Evolutionary conservation across 2,113 vertebrate genomes (phyloP).

Genomic region (Nerophis lumbriciformis): DNA sequence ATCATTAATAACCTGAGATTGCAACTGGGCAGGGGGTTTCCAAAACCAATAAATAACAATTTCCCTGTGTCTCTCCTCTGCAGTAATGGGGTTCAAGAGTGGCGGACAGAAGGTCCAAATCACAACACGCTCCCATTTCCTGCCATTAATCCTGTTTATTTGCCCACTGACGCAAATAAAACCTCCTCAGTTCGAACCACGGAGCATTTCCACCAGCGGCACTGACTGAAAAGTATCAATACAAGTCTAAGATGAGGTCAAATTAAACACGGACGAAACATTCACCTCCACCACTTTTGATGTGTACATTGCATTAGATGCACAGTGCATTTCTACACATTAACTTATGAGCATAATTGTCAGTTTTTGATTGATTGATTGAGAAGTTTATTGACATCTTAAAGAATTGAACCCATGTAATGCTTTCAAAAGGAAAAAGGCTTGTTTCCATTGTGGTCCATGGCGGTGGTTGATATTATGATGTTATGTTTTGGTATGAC

Average conservation of each 20-base stretch:
- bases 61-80: slow-evolving; percentile 21
- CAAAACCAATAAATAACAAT: slow-evolving; percentile 57
- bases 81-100: slow-evolving; percentile 18
- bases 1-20: slow-evolving; percentile 49
- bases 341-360: no score
- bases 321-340: no score
- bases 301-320: no score
- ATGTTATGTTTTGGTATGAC: no score
- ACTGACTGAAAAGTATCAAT: slow-evolving; percentile 17
- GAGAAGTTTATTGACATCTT: no score
- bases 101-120: slow-evolving; percentile 30
- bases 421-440: no score
- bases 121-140: slow-evolving; percentile 31
- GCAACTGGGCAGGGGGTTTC: slow-evolving; percentile 28
- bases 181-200: slow-evolving; percentile 13
- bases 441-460: no score
- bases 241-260: slow-evolving; percentile 9
- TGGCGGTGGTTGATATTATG: no score
- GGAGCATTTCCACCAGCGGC: slow-evolving; percentile 8
- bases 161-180: slow-evolving; percentile 10
- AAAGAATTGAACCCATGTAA: no score
- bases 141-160: slow-evolving; percentile 39
- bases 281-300: background rate
- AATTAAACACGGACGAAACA: background rate
- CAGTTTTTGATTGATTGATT: no score